A percentile compares a stretch with the other conserved stretches of the same genome.
These are phyloP conservation scores for Myotis vivesi DNA, from an alignment of 2,797 vertebrate species.

Conservation along the genomic window DNA sequence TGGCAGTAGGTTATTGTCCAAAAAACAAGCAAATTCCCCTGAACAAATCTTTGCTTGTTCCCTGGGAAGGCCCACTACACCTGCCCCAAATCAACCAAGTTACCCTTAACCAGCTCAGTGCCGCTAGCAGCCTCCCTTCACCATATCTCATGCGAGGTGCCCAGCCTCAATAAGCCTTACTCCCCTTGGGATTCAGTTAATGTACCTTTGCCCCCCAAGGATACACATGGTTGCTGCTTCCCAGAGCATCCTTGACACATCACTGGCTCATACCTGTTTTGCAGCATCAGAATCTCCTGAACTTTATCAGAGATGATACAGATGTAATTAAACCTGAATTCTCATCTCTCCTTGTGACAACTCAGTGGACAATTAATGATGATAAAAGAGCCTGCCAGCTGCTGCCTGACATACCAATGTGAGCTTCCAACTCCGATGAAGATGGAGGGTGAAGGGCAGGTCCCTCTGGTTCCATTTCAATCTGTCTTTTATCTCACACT, in stretches of 20 bases:
- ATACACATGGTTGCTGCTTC: conserved; percentile 10
- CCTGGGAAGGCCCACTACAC: background rate
- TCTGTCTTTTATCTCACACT: conserved; percentile 73
- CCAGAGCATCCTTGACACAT: background rate
- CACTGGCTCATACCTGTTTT: background rate
- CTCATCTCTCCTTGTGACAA: conserved; percentile 72
- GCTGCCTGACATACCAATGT: conserved; percentile 68
- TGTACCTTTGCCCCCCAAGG: conserved; percentile 5
- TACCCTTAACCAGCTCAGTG: background rate
- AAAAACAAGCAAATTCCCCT: conserved; percentile 27
- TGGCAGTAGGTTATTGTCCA: background rate
- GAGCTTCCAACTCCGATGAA: conserved; percentile 43
- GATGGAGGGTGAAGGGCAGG: conserved; percentile 69
- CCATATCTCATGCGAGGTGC: background rate
- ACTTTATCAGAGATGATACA: conserved; percentile 66
- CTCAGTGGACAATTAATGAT: conserved; percentile 77
- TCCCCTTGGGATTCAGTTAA: background rate
- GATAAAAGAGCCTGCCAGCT: conserved; percentile 78
- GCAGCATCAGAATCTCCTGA: conserved; percentile 44
- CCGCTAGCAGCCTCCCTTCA: background rate
- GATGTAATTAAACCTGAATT: conserved; percentile 77
- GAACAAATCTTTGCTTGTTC: background rate
- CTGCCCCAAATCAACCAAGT: background rate
- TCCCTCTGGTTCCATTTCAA: conserved; percentile 69
- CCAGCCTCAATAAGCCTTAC: background rate